Evolutionary conservation across 2,113 vertebrate species (phyloP).

Genomic region (Cyphomyrus plagiostoma): DNA sequence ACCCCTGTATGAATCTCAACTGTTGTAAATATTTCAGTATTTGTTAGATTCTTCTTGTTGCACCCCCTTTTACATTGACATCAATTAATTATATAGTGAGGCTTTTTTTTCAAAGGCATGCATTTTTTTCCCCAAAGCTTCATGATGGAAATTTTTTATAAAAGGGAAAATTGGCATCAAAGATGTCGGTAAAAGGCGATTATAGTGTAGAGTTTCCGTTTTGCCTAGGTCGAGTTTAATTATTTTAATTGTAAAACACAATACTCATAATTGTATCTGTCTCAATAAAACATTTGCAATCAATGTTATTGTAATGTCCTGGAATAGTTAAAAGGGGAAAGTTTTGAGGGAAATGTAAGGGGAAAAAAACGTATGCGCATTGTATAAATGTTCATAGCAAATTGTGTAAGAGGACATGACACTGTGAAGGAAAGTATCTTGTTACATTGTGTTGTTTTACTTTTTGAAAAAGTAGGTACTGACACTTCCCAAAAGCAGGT

Average conservation of each 20-base stretch:
- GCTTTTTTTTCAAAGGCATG: not conserved
- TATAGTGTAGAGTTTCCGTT: not conserved
- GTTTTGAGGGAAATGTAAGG: not conserved
- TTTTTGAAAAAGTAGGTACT: not conserved
- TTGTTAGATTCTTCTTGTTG: not conserved
- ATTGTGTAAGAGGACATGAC: not conserved
- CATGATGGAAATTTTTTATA: not conserved
- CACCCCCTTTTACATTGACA: not conserved
- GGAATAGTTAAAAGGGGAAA: not conserved
- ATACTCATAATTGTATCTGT: not conserved
- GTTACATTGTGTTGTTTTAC: not conserved
- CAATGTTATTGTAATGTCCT: not conserved
- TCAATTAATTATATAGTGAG: not conserved
- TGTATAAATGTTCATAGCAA: not conserved
- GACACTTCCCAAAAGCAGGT: not conserved
- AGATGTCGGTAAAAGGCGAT: not conserved
- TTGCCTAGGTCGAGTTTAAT: not conserved
- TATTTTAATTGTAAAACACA: not conserved
- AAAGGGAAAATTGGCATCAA: not conserved
- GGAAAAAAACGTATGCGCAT: not conserved
- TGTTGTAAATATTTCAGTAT: not conserved
- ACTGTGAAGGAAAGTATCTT: not conserved
- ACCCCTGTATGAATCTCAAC: not conserved
- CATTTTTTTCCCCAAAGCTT: not conserved
- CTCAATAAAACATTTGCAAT: not conserved